Conservation (phyloP, 2,888 invertebrate species). For the Tenthredo amoena region DNA sequence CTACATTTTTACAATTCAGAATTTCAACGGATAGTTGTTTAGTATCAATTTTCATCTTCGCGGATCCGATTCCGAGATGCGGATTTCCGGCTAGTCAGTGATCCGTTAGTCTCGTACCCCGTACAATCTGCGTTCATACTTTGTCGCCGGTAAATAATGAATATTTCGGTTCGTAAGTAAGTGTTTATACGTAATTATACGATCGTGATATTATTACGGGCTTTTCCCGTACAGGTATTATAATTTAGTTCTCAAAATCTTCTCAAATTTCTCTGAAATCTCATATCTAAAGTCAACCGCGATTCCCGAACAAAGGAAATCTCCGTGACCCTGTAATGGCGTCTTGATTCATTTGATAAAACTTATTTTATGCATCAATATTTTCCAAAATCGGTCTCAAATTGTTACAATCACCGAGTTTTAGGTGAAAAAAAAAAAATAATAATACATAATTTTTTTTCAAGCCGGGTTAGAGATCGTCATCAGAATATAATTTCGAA, state of each 20-base stretch:
- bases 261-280: neutral
- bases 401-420: neutral
- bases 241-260: neutral
- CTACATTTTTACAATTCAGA: neutral
- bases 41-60: neutral
- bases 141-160: neutral
- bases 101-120: neutral
- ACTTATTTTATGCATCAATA: neutral
- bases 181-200: neutral
- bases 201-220: neutral
- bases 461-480: neutral
- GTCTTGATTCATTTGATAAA: neutral
- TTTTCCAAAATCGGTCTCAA: neutral
- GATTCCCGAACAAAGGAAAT: no score
- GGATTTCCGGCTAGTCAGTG: neutral
- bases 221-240: neutral
- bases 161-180: neutral
- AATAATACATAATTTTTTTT: neutral
- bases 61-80: neutral
- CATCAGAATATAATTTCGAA: neutral
- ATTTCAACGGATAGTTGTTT: neutral
- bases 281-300: neutral
- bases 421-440: neutral
- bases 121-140: neutral
- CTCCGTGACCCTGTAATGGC: neutral